Conservation (phyloP, 2,888 invertebrate species). For the Ectemnius cavifrons region DNA sequence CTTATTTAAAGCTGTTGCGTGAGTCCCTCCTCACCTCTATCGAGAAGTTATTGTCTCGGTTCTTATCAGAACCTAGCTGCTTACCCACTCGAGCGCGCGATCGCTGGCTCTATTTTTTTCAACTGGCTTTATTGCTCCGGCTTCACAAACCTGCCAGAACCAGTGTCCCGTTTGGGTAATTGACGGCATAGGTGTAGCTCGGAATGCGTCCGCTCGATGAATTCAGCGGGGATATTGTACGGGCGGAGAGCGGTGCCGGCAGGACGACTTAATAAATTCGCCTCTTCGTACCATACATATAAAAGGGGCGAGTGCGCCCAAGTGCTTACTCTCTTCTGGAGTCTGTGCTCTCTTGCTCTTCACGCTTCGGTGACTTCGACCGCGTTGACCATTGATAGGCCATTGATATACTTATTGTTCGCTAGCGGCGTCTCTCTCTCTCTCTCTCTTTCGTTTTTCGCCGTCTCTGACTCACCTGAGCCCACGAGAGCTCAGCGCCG, state of each 20-base stretch:
- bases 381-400: constrained; percentile 27
- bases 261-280: constrained; percentile 68
- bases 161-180: constrained; percentile 18
- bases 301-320: constrained; percentile 5
- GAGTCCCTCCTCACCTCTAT: not conserved
- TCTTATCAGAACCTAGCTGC: constrained; percentile 16
- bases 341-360: constrained; percentile 23
- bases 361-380: constrained; percentile 44
- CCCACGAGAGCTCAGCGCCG: not conserved
- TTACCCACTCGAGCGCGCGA: constrained; percentile 5
- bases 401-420: constrained; percentile 45
- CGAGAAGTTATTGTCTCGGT: constrained; percentile 24
- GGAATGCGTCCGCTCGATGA: constrained; percentile 44
- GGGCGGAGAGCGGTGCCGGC: constrained; percentile 22
- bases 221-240: constrained; percentile 57
- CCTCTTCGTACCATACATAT: constrained; percentile 28
- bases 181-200: constrained; percentile 34
- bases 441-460: constrained; percentile 7
- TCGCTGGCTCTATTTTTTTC: not conserved
- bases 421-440: constrained; percentile 20
- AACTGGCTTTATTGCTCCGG: not conserved
- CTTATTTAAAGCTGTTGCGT: constrained; percentile 14
- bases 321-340: not conserved
- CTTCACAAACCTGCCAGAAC: constrained; percentile 9
- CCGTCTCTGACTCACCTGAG: constrained; percentile 16